phyloP scores from a whole-genome alignment of 1,140 invertebrate species.

The Lasioglossum albipes region DNA sequence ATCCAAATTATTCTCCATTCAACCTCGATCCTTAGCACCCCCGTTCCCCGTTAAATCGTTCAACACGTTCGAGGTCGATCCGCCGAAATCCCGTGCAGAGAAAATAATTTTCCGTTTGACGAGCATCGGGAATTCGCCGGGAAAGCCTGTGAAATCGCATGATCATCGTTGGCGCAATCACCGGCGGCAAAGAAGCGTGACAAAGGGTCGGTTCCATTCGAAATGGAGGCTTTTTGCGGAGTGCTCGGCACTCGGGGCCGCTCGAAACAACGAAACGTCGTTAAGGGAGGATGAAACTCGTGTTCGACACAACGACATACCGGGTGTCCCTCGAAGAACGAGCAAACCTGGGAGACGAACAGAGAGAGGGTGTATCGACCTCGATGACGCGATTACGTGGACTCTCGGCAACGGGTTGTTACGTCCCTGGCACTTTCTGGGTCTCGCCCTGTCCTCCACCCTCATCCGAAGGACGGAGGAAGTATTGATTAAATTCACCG shows the following conservation, averaged over 20 bases:
- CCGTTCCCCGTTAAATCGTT: too few species aligned
- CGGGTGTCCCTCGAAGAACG: slow-evolving; percentile 27
- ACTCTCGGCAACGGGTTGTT: slow-evolving; percentile 57
- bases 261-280: neutral
- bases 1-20: too few species aligned
- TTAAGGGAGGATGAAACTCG: neutral
- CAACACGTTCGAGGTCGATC: too few species aligned
- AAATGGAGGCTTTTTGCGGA: neutral
- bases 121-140: neutral
- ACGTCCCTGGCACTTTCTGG: slow-evolving; percentile 65
- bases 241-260: neutral
- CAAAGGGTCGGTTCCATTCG: neutral
- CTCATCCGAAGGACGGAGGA: slow-evolving; percentile 65
- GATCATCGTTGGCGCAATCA: neutral
- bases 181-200: neutral
- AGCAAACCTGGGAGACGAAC: neutral
- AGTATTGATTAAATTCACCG: slow-evolving; percentile 79
- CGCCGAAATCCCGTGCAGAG: too few species aligned
- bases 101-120: too few species aligned
- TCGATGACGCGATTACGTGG: slow-evolving; percentile 40
- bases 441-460: slow-evolving; percentile 64
- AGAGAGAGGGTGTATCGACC: slow-evolving; percentile 43
- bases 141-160: neutral
- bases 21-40: too few species aligned
- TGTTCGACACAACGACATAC: neutral